phyloP scores from a whole-genome alignment of 1,140 invertebrate genomes.

The Drosophila suzukii region DNA sequence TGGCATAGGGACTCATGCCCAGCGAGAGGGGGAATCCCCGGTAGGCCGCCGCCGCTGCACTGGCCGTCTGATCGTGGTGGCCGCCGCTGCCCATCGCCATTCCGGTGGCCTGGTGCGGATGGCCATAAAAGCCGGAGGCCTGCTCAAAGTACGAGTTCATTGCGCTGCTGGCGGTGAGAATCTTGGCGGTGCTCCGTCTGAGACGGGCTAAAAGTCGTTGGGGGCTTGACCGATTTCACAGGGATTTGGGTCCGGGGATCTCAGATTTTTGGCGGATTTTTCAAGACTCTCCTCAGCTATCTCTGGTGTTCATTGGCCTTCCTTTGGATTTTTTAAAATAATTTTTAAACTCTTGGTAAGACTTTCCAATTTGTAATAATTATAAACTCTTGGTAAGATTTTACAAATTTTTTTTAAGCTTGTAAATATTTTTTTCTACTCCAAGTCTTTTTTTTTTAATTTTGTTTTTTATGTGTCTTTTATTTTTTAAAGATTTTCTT shows the following conservation, averaged over 20 bases:
- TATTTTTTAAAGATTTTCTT: slow-evolving; percentile 12
- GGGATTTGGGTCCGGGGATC: neutral
- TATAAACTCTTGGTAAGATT: neutral
- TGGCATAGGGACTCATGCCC: slow-evolving; percentile 93
- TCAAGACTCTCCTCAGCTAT: slow-evolving; percentile 6
- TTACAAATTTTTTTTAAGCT: neutral
- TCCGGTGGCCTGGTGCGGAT: slow-evolving; percentile 90
- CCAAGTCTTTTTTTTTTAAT: neutral
- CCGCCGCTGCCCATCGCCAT: slow-evolving; percentile 87
- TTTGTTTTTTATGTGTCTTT: slow-evolving; percentile 2
- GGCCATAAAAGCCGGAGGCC: slow-evolving; percentile 94
- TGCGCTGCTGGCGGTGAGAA: slow-evolving; percentile 81
- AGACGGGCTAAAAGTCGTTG: slow-evolving; percentile 51
- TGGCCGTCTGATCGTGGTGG: slow-evolving; percentile 88
- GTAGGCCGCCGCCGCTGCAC: slow-evolving; percentile 89
- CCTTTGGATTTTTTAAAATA: neutral
- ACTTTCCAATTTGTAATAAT: neutral
- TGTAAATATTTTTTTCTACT: neutral
- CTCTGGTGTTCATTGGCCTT: slow-evolving; percentile 30
- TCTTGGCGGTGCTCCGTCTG: slow-evolving; percentile 78
- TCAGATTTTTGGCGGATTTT: neutral
- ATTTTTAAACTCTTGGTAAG: neutral
- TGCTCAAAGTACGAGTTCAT: slow-evolving; percentile 99
- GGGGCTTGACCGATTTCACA: slow-evolving; percentile 41
- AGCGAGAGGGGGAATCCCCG: slow-evolving; percentile 92